Percentiles rank a stretch among this genome's conserved stretches.
Conservation (phyloP, 2,113 vertebrate species). For the Microcebus griseorufus region DNA sequence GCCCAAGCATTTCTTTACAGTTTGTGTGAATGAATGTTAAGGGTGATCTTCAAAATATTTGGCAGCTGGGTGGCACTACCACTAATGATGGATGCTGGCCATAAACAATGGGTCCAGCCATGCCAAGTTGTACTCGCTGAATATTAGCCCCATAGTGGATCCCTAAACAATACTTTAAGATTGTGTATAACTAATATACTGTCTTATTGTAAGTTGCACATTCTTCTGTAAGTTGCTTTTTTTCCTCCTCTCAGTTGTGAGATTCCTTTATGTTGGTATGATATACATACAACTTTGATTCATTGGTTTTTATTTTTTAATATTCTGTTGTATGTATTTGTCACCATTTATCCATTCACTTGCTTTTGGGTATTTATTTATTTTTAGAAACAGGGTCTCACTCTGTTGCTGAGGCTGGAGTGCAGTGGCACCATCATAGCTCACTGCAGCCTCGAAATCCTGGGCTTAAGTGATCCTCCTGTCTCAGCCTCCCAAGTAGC, state of each 20-base stretch:
- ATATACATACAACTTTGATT: background rate
- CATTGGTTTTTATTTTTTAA: background rate
- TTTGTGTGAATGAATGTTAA: background rate
- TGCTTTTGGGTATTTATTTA: background rate
- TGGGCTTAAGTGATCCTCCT: too few relatives aligned
- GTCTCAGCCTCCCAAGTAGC: too few relatives aligned
- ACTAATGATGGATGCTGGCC: background rate
- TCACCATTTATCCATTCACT: background rate
- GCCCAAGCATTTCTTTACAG: background rate
- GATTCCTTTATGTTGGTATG: background rate
- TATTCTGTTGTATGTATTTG: background rate
- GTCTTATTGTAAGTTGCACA: too few relatives aligned
- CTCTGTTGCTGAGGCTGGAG: too few relatives aligned
- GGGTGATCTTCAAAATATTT: background rate
- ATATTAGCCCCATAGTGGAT: background rate
- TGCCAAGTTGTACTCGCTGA: background rate
- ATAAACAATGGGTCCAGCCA: background rate
- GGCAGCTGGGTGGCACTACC: background rate
- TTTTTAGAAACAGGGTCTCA: background rate
- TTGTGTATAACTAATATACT: background rate
- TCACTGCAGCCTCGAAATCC: too few relatives aligned
- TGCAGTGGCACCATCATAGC: too few relatives aligned
- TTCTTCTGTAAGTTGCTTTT: background rate
- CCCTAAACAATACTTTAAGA: background rate
- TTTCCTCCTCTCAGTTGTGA: background rate